Conservation (phyloP, 2,888 invertebrate species). For the Calliphora vomitoria region DNA sequence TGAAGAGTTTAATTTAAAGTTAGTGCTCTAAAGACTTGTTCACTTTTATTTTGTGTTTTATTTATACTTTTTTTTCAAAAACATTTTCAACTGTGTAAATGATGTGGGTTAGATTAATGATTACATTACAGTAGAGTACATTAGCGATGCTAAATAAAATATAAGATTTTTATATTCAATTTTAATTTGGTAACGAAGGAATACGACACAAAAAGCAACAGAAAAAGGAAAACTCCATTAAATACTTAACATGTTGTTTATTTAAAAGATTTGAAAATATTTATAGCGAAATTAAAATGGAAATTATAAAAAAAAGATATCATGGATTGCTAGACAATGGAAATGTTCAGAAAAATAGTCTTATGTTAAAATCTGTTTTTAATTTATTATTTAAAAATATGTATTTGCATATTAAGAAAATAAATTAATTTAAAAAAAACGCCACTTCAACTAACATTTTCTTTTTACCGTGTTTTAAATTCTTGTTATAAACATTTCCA, state of each 20-base stretch:
- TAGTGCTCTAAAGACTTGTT: conserved; percentile 32
- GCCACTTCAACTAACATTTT: not conserved
- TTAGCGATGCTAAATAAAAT: conserved; percentile 45
- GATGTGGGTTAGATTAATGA: conserved; percentile 67
- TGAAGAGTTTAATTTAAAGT: conserved; percentile 60
- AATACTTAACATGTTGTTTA: not conserved
- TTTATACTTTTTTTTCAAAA: conserved; percentile 14
- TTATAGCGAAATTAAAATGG: not conserved
- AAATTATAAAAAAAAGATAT: not conserved
- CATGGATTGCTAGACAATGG: too few species aligned
- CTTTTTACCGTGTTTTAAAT: not conserved
- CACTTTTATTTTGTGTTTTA: conserved; percentile 21
- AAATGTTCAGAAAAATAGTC: too few species aligned
- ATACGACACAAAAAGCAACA: not conserved
- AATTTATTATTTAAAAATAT: too few species aligned
- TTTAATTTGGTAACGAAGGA: not conserved
- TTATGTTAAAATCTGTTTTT: too few species aligned
- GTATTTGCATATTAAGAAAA: too few species aligned
- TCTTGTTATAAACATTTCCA: not conserved
- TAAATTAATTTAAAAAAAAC: too few species aligned
- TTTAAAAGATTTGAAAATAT: not conserved
- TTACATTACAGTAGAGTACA: conserved; percentile 54
- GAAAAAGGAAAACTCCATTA: conserved; percentile 5
- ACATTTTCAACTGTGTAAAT: conserved; percentile 37
- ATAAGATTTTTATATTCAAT: conserved; percentile 34